These are phyloP conservation scores for Sebastes melanostomus DNA, from an alignment of 2,797 vertebrate genomes.

Conservation along the genomic window DNA sequence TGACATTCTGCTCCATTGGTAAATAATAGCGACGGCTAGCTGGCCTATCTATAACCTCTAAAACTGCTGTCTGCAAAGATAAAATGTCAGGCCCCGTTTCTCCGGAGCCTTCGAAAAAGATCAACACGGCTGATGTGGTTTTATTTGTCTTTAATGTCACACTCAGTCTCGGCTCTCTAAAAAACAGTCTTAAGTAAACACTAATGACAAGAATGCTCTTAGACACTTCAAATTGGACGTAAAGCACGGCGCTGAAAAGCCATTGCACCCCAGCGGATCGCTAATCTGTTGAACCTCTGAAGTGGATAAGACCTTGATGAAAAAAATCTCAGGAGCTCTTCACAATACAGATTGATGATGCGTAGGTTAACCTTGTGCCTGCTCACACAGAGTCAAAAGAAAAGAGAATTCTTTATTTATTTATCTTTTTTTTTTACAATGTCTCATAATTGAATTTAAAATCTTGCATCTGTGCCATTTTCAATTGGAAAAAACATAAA, in stretches of 20 bases:
- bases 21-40: conserved; percentile 89
- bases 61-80: conserved; percentile 90
- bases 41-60: conserved; percentile 91
- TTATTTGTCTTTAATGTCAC: conserved; percentile 84
- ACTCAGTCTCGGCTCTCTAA: conserved; percentile 74
- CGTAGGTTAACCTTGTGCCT: conserved; percentile 26
- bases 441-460: conserved; percentile 33
- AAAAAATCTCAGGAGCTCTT: conserved; percentile 69
- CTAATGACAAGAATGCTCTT: conserved; percentile 80
- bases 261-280: conserved; percentile 66
- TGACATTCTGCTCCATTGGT: conserved; percentile 90
- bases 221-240: conserved; percentile 76
- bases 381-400: conserved; percentile 22
- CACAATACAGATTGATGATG: conserved; percentile 71
- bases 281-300: conserved; percentile 78
- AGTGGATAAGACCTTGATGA: conserved; percentile 78
- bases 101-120: conserved; percentile 82
- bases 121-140: conserved; percentile 82
- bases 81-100: conserved; percentile 87
- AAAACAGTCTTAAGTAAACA: conserved; percentile 75
- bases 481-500: conserved; percentile 37
- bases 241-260: conserved; percentile 68
- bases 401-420: not conserved
- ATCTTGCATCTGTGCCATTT: conserved; percentile 7
- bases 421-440: conserved; percentile 7